A percentile compares a stretch with the other conserved stretches of the same genome.
phyloP scores from a whole-genome alignment of 2,797 vertebrate genomes.

The Sylvia borin region DNA sequence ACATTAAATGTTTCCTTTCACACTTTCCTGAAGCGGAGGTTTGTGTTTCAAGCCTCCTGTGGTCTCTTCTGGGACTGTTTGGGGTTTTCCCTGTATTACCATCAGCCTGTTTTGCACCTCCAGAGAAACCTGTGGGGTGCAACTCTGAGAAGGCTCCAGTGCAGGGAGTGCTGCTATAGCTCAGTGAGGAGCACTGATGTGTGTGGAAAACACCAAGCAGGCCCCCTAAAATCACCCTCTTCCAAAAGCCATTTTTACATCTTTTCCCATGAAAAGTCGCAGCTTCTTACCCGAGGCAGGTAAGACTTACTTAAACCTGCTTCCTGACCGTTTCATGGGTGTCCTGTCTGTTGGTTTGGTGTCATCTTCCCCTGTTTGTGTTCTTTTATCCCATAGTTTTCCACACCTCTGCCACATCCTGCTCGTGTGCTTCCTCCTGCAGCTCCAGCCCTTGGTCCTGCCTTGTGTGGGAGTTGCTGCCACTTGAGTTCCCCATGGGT shows the following conservation, averaged over 20 bases:
- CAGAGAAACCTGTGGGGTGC: not conserved
- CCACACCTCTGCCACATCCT: rapidly evolving
- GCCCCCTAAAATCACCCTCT: not conserved
- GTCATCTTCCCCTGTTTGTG: not conserved
- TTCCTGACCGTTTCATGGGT: not conserved
- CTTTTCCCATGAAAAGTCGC: rapidly evolving
- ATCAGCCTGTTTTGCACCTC: not conserved
- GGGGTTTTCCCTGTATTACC: not conserved
- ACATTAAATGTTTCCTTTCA: not conserved
- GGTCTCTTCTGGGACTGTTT: not conserved
- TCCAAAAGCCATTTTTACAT: not conserved
- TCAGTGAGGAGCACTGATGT: not conserved
- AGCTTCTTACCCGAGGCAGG: not conserved
- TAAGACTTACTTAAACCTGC: not conserved
- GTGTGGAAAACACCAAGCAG: not conserved
- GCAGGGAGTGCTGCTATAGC: not conserved
- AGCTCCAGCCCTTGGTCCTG: not conserved
- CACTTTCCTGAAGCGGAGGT: not conserved
- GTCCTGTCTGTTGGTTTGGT: not conserved
- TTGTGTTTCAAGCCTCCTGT: not conserved
- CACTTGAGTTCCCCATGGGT: not conserved
- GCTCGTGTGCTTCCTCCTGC: not conserved
- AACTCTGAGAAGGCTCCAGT: not conserved
- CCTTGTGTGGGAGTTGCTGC: rapidly evolving
- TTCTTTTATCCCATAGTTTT: not conserved